These are phyloP conservation scores for Panthera uncia DNA, from an alignment of 2,113 vertebrate species.

Conservation along the genomic window DNA sequence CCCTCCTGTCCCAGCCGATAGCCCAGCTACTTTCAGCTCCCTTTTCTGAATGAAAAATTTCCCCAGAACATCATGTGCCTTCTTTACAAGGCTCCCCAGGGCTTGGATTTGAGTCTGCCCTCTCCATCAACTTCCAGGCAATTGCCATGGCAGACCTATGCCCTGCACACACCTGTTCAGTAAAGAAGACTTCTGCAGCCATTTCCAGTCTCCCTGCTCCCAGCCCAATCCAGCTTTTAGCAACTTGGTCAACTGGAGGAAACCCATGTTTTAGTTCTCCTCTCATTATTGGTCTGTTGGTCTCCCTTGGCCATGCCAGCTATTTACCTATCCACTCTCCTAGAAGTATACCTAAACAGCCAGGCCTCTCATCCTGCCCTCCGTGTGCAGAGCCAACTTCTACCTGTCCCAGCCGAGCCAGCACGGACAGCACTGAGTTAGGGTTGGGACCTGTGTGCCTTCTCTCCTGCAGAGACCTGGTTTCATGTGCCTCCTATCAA, in stretches of 20 bases:
- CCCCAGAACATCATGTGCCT: neutral
- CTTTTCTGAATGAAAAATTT: neutral
- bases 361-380: neutral
- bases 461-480: accelerated
- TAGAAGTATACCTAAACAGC: neutral
- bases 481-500: neutral
- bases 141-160: neutral
- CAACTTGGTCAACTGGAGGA: neutral
- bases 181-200: no score
- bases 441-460: neutral
- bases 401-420: neutral
- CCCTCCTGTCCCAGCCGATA: neutral
- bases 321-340: neutral
- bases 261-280: neutral
- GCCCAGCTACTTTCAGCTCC: neutral
- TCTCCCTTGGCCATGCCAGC: neutral
- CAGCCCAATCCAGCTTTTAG: neutral
- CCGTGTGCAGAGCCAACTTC: neutral
- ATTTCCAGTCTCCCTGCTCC: neutral
- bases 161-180: neutral
- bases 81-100: neutral
- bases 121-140: neutral
- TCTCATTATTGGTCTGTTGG: neutral
- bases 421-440: accelerated
- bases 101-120: neutral